Percentiles rank a stretch among this genome's conserved stretches.
Conservation (phyloP, 1,140 invertebrate genomes). For the Dufourea novaeangliae region DNA sequence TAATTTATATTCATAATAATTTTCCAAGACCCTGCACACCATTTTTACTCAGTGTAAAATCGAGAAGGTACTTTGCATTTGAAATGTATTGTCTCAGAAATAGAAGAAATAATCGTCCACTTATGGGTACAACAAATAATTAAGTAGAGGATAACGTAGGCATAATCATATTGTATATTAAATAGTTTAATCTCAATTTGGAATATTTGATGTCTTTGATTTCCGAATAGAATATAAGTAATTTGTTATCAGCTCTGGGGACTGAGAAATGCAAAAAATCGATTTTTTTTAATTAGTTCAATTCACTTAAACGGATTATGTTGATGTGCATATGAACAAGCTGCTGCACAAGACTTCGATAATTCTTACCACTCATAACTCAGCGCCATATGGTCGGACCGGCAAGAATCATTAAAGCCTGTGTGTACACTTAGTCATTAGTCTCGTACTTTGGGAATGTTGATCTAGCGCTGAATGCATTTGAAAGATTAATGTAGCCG, state of each 20-base stretch:
- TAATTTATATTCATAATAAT: no score
- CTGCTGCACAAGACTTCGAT: not conserved
- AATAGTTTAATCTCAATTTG: no score
- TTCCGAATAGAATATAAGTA: not conserved
- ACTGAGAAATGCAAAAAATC: no score
- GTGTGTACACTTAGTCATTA: not conserved
- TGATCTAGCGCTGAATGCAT: not conserved
- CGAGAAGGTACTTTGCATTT: no score
- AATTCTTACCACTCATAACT: conserved; percentile 2
- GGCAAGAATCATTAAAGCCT: conserved; percentile 6
- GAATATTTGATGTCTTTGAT: not conserved
- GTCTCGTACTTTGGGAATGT: no score
- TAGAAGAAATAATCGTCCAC: no score
- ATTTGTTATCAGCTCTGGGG: not conserved
- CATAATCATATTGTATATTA: no score
- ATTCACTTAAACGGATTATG: not conserved
- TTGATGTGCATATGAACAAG: not conserved
- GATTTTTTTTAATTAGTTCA: not conserved
- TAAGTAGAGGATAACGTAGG: no score
- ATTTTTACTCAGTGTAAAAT: no score
- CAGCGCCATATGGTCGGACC: not conserved
- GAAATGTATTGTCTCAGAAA: no score
- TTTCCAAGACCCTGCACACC: no score
- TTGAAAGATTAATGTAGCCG: not conserved
- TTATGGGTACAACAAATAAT: no score